Percentiles rank a stretch among this genome's conserved stretches.
phyloP scores from a whole-genome alignment of 2,797 vertebrate species.

The Phrynocephalus forsythii region DNA sequence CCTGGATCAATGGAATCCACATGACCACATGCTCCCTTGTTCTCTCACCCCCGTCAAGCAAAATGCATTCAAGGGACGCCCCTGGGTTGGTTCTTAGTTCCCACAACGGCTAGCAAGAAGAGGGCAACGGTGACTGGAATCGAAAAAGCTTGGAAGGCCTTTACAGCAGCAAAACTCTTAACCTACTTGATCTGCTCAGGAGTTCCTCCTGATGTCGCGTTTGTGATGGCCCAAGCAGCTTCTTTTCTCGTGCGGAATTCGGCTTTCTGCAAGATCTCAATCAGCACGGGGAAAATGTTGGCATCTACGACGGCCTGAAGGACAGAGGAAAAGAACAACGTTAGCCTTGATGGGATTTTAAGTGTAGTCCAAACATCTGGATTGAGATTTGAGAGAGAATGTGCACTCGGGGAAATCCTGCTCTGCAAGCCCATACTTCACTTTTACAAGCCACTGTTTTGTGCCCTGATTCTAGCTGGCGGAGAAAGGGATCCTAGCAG shows the following conservation, averaged over 20 bases:
- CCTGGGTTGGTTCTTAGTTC: background rate
- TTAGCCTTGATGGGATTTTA: background rate
- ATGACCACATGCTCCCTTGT: background rate
- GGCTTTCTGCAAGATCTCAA: slow-evolving; percentile 97
- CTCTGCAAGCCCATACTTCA: no score
- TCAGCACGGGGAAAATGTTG: slow-evolving; percentile 97
- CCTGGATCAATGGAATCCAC: background rate
- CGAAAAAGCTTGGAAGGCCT: background rate
- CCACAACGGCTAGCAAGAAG: background rate
- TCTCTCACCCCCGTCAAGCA: no score
- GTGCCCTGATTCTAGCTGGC: no score
- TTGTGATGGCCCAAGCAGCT: slow-evolving; percentile 98
- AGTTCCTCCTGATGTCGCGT: slow-evolving; percentile 95
- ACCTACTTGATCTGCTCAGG: slow-evolving; percentile 93
- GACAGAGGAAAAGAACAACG: background rate
- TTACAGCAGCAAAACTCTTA: rapidly evolving
- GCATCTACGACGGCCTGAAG: slow-evolving; percentile 94
- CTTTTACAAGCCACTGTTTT: no score
- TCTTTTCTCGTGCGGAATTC: slow-evolving; percentile 98
- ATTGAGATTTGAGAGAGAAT: background rate
- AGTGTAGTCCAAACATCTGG: background rate
- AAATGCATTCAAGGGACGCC: no score
- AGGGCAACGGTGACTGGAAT: background rate
- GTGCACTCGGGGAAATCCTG: no score
- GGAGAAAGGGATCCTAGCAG: background rate